Conservation (phyloP, 2,113 vertebrate species). For the Collichthys lucidus region DNA sequence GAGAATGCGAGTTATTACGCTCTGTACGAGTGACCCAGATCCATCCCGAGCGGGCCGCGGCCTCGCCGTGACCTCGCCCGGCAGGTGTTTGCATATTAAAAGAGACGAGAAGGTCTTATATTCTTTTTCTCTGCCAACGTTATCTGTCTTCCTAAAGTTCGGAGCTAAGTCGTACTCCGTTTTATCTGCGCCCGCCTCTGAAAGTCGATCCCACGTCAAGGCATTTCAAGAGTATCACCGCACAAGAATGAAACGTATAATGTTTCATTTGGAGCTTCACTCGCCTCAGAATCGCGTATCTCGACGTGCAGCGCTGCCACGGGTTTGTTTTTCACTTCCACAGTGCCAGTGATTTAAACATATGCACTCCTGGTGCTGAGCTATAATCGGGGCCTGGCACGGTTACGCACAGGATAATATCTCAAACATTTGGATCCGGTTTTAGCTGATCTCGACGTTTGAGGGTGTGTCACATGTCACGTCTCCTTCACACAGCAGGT, state of each 20-base stretch:
- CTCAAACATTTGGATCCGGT: slow-evolving; percentile 11
- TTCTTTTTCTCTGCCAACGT: slow-evolving; percentile 49
- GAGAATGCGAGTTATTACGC: slow-evolving; percentile 59
- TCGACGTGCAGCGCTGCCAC: slow-evolving; percentile 13
- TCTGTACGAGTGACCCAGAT: slow-evolving; percentile 72
- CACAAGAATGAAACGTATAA: slow-evolving; percentile 15
- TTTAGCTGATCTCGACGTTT: slow-evolving; percentile 35
- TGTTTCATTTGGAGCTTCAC: slow-evolving; percentile 47
- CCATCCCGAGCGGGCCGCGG: slow-evolving; percentile 57
- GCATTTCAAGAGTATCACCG: slow-evolving; percentile 17
- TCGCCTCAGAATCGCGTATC: slow-evolving; percentile 18
- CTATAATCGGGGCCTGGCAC: slow-evolving; percentile 2
- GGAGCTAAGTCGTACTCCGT: slow-evolving; percentile 51
- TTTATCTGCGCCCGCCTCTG: slow-evolving; percentile 61
- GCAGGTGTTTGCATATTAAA: slow-evolving; percentile 60
- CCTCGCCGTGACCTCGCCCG: slow-evolving; percentile 66
- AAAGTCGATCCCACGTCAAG: slow-evolving; percentile 64
- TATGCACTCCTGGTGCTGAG: slow-evolving; percentile 7
- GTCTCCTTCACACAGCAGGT: slow-evolving; percentile 41
- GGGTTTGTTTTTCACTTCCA: slow-evolving; percentile 31
- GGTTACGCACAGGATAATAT: neutral
- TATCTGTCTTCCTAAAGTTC: slow-evolving; percentile 54
- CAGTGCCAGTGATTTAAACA: slow-evolving; percentile 31
- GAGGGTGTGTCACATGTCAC: slow-evolving; percentile 44
- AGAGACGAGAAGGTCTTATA: slow-evolving; percentile 40